A percentile compares a stretch with the other conserved stretches of the same genome.
Evolutionary conservation across 2,888 invertebrate species (phyloP).

Genomic region (Eupithecia vulgata): DNA sequence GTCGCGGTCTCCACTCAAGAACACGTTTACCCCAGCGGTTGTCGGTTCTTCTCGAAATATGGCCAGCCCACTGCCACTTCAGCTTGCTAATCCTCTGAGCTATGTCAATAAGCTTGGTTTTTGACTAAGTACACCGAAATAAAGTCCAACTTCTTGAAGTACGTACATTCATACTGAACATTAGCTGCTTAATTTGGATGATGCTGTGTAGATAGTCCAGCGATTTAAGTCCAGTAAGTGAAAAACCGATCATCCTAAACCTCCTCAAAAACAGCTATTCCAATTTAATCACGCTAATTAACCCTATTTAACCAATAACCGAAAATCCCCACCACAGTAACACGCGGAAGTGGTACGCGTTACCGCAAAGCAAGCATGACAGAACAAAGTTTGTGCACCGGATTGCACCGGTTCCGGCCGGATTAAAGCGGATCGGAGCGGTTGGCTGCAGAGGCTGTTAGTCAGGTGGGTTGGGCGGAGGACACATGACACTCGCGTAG

Average conservation of each 20-base stretch:
- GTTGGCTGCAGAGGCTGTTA: conserved; percentile 62
- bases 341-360: conserved; percentile 59
- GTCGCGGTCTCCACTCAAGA: no score
- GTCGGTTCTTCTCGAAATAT: no score
- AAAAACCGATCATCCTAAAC: background rate
- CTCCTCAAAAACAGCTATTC: background rate
- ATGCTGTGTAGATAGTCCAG: background rate
- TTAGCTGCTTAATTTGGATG: background rate
- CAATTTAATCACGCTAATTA: conserved; percentile 5
- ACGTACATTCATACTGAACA: background rate
- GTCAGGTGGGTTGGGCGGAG: conserved; percentile 42
- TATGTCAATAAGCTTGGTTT: no score
- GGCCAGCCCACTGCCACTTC: no score
- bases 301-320: conserved; percentile 41
- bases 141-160: no score
- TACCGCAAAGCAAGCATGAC: conserved; percentile 73
- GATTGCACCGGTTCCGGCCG: conserved; percentile 66
- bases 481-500: conserved; percentile 20
- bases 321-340: conserved; percentile 56
- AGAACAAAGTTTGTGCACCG: conserved; percentile 74
- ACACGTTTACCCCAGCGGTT: no score
- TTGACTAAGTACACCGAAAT: no score
- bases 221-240: background rate
- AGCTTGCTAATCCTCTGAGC: no score
- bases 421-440: conserved; percentile 57